These are phyloP conservation scores for Miichthys miiuy DNA, from an alignment of 2,797 vertebrate species.

Conservation along the genomic window DNA sequence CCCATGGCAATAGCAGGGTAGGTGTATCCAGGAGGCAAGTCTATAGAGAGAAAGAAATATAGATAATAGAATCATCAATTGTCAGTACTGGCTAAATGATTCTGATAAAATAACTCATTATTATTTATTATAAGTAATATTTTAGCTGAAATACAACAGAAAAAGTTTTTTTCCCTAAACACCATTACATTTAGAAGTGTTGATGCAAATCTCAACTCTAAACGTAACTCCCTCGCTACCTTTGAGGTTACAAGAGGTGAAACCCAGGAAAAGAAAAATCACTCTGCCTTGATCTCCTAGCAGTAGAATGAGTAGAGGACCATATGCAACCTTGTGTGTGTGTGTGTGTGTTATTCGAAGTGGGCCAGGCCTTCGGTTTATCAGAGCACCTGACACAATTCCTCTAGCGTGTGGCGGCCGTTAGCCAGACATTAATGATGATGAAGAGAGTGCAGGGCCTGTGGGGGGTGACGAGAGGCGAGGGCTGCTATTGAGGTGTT, in stretches of 20 bases:
- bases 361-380: constrained; percentile 65
- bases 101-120: not conserved
- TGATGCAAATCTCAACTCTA: constrained; percentile 14
- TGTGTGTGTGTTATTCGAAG: constrained; percentile 57
- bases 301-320: constrained; percentile 33
- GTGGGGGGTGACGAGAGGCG: constrained; percentile 44
- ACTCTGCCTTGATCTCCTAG: constrained; percentile 54
- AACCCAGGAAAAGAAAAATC: constrained; percentile 43
- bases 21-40: constrained; percentile 90
- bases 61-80: constrained; percentile 17
- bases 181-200: constrained; percentile 1
- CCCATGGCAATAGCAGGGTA: constrained; percentile 86
- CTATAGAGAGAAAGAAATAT: constrained; percentile 74
- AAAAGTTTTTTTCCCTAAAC: not conserved
- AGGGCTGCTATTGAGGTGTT: constrained; percentile 71
- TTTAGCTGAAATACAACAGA: constrained; percentile 1
- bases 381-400: constrained; percentile 71
- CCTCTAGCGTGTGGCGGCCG: constrained; percentile 55
- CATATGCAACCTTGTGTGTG: constrained; percentile 38
- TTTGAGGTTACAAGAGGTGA: constrained; percentile 28
- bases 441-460: constrained; percentile 68
- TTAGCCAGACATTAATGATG: constrained; percentile 81
- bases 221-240: constrained; percentile 17
- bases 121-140: not conserved
- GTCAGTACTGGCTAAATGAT: not conserved